Conservation (phyloP, 2,888 invertebrate genomes). For the Tinea pellionella region DNA sequence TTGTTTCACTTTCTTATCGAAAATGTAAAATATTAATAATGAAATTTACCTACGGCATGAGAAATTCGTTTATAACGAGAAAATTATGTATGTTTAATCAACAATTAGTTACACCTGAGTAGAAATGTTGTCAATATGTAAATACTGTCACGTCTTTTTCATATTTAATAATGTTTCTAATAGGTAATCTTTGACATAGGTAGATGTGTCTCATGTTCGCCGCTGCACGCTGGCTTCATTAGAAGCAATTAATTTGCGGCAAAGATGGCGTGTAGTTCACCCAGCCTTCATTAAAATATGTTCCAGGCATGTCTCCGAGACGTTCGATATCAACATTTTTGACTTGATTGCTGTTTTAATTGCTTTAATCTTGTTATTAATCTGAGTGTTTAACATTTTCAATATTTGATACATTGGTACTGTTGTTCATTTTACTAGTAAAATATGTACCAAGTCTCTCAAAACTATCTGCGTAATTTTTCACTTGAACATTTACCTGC, state of each 20-base stretch:
- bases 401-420: too few relatives aligned
- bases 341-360: background rate
- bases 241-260: conserved; percentile 43
- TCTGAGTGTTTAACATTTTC: too few relatives aligned
- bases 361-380: background rate
- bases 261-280: conserved; percentile 22
- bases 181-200: background rate
- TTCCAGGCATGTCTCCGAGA: background rate
- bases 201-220: conserved; percentile 14
- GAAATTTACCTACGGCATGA: too few relatives aligned
- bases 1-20: too few relatives aligned
- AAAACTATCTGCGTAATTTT: too few relatives aligned
- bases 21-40: too few relatives aligned
- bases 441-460: too few relatives aligned
- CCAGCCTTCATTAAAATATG: background rate
- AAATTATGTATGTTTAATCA: too few relatives aligned
- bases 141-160: background rate
- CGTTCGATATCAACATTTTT: background rate
- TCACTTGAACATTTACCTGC: too few relatives aligned
- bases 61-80: too few relatives aligned
- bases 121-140: background rate
- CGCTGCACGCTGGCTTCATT: conserved; percentile 43
- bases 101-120: background rate
- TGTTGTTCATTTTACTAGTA: too few relatives aligned
- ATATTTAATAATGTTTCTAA: background rate